Conservation (phyloP, 2,888 invertebrate genomes). For the Anoncus sp. region DNA sequence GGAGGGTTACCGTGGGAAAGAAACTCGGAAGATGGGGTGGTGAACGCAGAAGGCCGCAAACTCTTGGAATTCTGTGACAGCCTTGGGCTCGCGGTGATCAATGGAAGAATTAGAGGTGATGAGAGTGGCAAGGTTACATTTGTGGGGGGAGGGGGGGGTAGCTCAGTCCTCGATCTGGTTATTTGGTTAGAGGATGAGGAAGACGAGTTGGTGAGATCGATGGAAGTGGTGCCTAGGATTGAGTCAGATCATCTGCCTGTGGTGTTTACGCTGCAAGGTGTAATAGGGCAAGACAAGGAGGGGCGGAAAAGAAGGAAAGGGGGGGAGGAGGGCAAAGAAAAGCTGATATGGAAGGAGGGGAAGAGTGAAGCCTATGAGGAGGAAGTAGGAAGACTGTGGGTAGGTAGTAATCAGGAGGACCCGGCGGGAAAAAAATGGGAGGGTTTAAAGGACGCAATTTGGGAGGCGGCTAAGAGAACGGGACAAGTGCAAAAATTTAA, state of each 20-base stretch:
- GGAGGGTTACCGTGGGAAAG: neutral
- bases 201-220: neutral
- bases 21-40: neutral
- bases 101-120: conserved; percentile 23
- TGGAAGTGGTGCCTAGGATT: conserved; percentile 1
- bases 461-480: neutral
- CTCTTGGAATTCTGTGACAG: conserved; percentile 6
- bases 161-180: conserved; percentile 31
- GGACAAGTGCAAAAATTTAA: neutral
- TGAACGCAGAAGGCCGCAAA: conserved; percentile 14
- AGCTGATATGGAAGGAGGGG: neutral
- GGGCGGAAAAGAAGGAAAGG: too few relatives aligned
- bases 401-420: neutral
- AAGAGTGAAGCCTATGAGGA: neutral
- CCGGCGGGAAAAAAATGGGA: neutral
- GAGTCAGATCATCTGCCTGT: conserved; percentile 22
- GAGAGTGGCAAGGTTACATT: conserved; percentile 9
- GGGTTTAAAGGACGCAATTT: neutral
- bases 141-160: conserved; percentile 10
- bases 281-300: too few relatives aligned
- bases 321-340: too few relatives aligned
- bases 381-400: neutral
- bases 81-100: neutral
- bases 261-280: neutral
- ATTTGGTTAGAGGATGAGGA: conserved; percentile 22